These are phyloP conservation scores for Forbesichthys papilliferus DNA, from an alignment of 2,113 vertebrate genomes.

Conservation along the genomic window DNA sequence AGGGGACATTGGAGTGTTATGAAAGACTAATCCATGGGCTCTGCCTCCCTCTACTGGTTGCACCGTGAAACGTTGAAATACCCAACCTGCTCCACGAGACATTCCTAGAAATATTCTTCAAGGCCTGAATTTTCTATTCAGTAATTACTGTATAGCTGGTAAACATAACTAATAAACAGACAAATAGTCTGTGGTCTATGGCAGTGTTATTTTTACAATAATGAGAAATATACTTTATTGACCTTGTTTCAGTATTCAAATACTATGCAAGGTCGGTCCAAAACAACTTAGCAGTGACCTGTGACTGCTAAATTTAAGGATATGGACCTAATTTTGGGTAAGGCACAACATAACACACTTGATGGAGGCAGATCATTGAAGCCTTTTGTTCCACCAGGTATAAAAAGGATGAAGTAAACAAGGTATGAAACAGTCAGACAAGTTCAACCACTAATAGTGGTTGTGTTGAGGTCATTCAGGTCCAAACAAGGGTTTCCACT, in stretches of 20 bases:
- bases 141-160: too few species aligned
- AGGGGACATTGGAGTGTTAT: background rate
- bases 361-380: too few species aligned
- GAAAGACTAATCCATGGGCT: background rate
- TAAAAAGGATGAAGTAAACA: background rate
- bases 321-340: too few species aligned
- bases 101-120: too few species aligned
- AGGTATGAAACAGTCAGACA: background rate
- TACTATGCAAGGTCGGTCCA: too few species aligned
- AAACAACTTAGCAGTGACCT: too few species aligned
- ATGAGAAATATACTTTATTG: background rate
- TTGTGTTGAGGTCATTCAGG: background rate
- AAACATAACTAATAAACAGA: background rate
- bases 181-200: background rate
- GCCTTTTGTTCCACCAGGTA: too few species aligned
- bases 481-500: background rate
- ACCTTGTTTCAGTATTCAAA: background rate
- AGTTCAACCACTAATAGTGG: background rate
- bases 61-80: background rate
- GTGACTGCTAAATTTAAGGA: too few species aligned
- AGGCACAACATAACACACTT: too few species aligned
- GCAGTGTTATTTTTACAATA: background rate
- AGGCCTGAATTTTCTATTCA: too few species aligned
- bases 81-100: too few species aligned
- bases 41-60: constrained; percentile 16